These are phyloP conservation scores for Gallinago undulata DNA, from an alignment of 2,113 vertebrate species.

Conservation along the genomic window DNA sequence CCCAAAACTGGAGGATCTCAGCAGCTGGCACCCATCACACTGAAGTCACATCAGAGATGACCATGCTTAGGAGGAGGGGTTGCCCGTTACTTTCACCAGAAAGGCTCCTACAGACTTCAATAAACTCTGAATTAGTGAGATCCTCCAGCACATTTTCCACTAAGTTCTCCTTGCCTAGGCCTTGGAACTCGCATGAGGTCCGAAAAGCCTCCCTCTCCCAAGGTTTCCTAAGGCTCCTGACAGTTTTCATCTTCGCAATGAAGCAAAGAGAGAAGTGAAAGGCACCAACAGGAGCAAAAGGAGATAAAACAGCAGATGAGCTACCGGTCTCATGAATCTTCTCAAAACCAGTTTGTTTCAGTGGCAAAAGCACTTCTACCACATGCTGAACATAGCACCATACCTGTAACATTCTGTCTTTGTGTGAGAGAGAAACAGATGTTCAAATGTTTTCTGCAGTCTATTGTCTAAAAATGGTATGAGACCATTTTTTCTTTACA, in stretches of 20 bases:
- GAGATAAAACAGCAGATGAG: neutral
- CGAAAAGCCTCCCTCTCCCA: neutral
- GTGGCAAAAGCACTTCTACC: neutral
- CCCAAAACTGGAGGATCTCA: neutral
- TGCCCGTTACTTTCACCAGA: neutral
- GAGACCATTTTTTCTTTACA: neutral
- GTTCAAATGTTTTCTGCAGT: conserved; percentile 2
- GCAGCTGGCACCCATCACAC: neutral
- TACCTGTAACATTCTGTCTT: neutral
- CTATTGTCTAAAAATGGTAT: neutral
- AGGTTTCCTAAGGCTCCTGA: neutral
- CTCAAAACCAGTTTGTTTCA: neutral
- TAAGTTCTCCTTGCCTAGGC: neutral
- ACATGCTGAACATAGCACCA: neutral
- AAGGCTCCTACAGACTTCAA: neutral
- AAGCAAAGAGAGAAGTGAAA: neutral
- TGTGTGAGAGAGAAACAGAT: neutral
- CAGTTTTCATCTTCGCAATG: neutral
- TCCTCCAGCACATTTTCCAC: neutral
- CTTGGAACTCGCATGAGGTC: neutral
- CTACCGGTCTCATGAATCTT: neutral
- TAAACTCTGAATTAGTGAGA: neutral
- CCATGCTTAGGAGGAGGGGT: neutral
- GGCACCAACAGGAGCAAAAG: neutral
- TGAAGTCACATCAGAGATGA: neutral